Evolutionary conservation across 2,888 invertebrate species (phyloP).

Genomic region (Cantharis flavilabris): DNA sequence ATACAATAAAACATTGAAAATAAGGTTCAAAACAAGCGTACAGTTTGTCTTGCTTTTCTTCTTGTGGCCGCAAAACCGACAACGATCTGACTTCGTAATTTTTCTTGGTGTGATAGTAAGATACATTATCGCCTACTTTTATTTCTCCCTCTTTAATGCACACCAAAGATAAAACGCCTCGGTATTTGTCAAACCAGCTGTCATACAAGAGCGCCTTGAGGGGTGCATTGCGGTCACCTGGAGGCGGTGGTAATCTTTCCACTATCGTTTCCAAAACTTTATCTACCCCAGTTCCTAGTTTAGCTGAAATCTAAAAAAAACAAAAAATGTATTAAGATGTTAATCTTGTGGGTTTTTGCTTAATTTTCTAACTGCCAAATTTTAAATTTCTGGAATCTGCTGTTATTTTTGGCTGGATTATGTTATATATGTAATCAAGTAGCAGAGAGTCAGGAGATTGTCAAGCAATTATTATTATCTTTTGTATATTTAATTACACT

Average conservation of each 20-base stretch:
- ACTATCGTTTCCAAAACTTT: conserved; percentile 79
- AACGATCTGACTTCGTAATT: conserved; percentile 78
- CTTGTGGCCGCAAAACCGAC: conserved; percentile 79
- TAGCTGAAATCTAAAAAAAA: conserved; percentile 86
- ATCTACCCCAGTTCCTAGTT: conserved; percentile 83
- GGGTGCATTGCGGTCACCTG: conserved; percentile 61
- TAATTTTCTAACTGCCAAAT: too few relatives aligned
- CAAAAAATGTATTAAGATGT: too few relatives aligned
- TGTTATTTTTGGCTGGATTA: too few relatives aligned
- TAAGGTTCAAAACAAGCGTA: conserved; percentile 49
- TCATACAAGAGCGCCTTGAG: conserved; percentile 89
- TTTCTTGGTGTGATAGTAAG: conserved; percentile 72
- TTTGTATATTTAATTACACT: too few relatives aligned
- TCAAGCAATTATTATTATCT: too few relatives aligned
- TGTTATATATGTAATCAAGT: too few relatives aligned
- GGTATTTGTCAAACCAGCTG: conserved; percentile 89
- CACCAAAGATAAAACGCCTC: conserved; percentile 78
- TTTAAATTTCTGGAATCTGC: too few relatives aligned
- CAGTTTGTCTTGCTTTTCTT: conserved; percentile 67
- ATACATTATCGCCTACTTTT: conserved; percentile 74
- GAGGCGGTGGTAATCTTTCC: conserved; percentile 76
- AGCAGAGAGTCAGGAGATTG: too few relatives aligned
- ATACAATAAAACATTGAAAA: not conserved
- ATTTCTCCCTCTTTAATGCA: conserved; percentile 79
- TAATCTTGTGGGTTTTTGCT: too few relatives aligned